Evolutionary conservation across 2,888 invertebrate species (phyloP).

Genomic region (Agrochola litura): DNA sequence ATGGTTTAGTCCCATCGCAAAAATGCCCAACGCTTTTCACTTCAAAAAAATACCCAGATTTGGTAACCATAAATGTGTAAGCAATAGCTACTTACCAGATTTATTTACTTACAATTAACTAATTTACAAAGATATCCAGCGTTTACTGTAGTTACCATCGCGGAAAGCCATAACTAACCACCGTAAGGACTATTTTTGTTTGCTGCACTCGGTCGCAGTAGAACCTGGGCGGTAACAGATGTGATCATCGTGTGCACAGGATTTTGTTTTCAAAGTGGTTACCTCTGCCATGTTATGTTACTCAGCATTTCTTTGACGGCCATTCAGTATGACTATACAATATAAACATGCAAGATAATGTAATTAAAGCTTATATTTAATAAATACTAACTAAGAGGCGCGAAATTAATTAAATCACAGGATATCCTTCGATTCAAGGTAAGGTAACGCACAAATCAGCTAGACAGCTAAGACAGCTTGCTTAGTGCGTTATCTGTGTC

Average conservation of each 20-base stretch:
- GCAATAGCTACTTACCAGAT: not conserved
- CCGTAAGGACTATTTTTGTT: no score
- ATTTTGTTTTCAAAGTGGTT: no score
- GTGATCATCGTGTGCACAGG: no score
- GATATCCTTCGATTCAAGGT: conserved; percentile 37
- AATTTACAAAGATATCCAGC: not conserved
- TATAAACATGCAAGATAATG: not conserved
- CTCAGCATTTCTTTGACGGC: no score
- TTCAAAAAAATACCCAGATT: not conserved
- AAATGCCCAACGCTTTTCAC: no score
- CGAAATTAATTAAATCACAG: conserved; percentile 20
- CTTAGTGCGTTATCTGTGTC: not conserved
- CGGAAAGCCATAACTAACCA: no score
- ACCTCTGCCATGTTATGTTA: no score
- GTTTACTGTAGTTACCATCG: no score
- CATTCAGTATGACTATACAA: not conserved
- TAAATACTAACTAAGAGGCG: conserved; percentile 10
- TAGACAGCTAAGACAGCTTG: not conserved
- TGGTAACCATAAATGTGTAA: not conserved
- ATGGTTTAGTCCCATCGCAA: no score
- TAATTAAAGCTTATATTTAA: not conserved
- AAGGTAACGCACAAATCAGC: conserved; percentile 15
- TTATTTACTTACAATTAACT: not conserved
- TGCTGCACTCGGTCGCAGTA: no score
- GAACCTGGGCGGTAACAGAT: no score